These are phyloP conservation scores for Chaetogeoica ovagalla DNA, from an alignment of 2,888 invertebrate genomes.

Conservation along the genomic window DNA sequence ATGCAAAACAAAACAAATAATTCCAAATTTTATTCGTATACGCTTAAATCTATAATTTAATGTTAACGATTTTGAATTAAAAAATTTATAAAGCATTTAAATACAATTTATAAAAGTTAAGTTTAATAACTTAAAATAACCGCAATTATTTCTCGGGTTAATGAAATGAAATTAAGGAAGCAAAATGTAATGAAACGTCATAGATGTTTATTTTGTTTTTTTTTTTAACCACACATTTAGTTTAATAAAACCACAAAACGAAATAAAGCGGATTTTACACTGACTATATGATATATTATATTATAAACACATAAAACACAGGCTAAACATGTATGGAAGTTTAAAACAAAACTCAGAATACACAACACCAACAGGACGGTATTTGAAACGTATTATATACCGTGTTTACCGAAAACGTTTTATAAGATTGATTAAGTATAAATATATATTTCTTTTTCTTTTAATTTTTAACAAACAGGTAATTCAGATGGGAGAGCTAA, in stretches of 20 bases:
- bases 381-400: neutral
- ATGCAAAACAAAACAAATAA: too few relatives aligned
- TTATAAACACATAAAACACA: conserved; percentile 8
- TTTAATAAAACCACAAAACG: neutral
- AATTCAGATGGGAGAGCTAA: too few relatives aligned
- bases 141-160: neutral
- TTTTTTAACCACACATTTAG: neutral
- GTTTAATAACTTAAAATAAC: too few relatives aligned
- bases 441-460: too few relatives aligned
- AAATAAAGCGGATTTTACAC: neutral
- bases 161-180: neutral
- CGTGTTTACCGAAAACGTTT: neutral
- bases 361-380: neutral
- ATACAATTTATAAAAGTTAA: too few relatives aligned
- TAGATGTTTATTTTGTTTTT: neutral
- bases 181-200: neutral
- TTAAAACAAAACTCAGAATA: conserved; percentile 11
- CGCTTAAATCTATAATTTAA: too few relatives aligned
- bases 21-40: too few relatives aligned
- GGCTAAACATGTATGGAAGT: conserved; percentile 6
- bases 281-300: too few relatives aligned
- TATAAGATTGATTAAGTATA: neutral
- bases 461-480: too few relatives aligned
- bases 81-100: too few relatives aligned
- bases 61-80: too few relatives aligned